Evolutionary conservation across 2,113 vertebrate species (phyloP).

Genomic region (Picathartes gymnocephalus): DNA sequence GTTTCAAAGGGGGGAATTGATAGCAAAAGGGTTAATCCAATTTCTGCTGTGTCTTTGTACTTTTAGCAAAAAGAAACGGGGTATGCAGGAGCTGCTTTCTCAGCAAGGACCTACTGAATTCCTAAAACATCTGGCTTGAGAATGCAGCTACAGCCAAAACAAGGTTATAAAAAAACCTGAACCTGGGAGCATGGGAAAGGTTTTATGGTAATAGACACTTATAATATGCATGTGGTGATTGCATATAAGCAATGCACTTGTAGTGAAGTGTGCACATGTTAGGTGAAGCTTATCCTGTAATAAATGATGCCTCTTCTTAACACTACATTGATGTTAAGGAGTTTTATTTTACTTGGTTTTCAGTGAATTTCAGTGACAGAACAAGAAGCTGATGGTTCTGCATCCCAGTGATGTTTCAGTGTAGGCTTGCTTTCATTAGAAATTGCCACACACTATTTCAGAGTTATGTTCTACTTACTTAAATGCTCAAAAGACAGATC

Average conservation of each 20-base stretch:
- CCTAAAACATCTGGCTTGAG: background rate
- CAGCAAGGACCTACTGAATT: no score
- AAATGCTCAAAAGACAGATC: background rate
- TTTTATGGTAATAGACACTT: background rate
- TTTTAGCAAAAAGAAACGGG: background rate
- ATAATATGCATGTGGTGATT: rapidly evolving
- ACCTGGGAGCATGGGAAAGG: background rate
- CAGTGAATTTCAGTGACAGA: background rate
- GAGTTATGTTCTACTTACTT: background rate
- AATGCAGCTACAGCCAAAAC: background rate
- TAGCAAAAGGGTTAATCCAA: background rate
- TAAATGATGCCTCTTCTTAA: no score
- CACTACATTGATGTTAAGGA: background rate
- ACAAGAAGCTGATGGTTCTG: rapidly evolving
- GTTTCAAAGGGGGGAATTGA: background rate
- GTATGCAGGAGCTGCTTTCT: background rate
- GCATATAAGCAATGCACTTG: background rate
- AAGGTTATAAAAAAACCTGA: background rate
- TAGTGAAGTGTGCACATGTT: background rate
- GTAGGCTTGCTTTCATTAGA: background rate
- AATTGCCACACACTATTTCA: background rate
- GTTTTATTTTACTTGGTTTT: background rate
- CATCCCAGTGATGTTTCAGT: background rate
- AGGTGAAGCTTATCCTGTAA: no score
- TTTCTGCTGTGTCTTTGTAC: background rate